These are phyloP conservation scores for Onychomys arenicola DNA, from an alignment of 2,797 vertebrate species.

Conservation along the genomic window DNA sequence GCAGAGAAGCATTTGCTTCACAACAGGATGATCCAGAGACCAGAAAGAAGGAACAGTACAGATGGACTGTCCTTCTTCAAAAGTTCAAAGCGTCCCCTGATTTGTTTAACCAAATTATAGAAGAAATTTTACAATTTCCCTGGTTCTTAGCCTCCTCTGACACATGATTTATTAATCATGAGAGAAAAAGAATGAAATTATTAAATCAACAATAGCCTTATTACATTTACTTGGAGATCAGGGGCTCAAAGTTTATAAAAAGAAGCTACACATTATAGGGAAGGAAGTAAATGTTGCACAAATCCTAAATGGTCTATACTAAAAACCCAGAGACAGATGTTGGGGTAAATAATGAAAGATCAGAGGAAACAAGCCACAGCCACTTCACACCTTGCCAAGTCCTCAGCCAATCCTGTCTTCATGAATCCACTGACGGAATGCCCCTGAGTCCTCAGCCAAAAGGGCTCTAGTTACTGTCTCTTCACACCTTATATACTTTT, in stretches of 20 bases:
- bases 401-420: no score
- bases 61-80: background rate
- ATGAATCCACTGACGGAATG: no score
- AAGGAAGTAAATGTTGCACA: background rate
- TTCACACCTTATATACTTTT: no score
- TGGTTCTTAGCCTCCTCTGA: background rate
- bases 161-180: background rate
- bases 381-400: no score
- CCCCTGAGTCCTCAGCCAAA: no score
- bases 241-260: background rate
- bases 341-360: no score
- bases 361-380: no score
- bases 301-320: no score
- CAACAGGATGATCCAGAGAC: background rate
- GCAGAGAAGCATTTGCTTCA: background rate
- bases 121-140: background rate
- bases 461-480: no score
- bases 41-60: background rate
- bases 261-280: background rate
- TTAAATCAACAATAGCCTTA: background rate
- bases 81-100: no score
- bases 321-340: no score
- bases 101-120: background rate
- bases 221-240: background rate
- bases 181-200: background rate